Evolutionary conservation across 1,140 invertebrate genomes (phyloP).

Genomic region (Diprion similis): DNA sequence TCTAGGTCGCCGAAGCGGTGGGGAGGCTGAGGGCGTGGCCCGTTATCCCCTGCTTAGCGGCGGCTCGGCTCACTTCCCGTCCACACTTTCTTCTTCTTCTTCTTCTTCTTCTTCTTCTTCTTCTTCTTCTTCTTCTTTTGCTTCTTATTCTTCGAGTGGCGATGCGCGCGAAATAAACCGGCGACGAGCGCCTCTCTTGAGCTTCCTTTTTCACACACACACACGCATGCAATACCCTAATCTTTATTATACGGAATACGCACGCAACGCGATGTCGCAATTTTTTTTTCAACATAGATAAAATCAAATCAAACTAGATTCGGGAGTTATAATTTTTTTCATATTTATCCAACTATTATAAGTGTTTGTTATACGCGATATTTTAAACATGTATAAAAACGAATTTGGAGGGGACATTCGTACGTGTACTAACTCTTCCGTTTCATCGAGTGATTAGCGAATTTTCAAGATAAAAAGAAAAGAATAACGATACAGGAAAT

Average conservation of each 20-base stretch:
- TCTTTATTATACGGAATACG: no score
- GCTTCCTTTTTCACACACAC: constrained; percentile 9
- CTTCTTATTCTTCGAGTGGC: constrained; percentile 32
- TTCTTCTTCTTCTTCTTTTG: constrained; percentile 25
- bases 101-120: background rate
- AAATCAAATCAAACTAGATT: no score
- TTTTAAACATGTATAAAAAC: no score
- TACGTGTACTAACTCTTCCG: no score
- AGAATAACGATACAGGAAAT: background rate
- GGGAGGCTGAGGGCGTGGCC: background rate
- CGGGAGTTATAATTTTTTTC: no score
- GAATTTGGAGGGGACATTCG: no score
- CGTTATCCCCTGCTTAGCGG: background rate
- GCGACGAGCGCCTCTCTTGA: background rate
- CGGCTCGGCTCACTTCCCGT: background rate
- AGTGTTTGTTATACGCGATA: no score
- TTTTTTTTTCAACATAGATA: no score
- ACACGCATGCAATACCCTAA: background rate
- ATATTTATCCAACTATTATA: no score
- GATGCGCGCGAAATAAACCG: constrained; percentile 14
- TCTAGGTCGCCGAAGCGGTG: no score
- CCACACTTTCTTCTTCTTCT: constrained; percentile 1
- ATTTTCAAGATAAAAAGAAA: background rate
- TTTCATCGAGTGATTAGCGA: background rate
- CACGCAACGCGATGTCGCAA: no score